Evolutionary conservation across 2,797 vertebrate genomes (phyloP).

Genomic region (Anas acuta): DNA sequence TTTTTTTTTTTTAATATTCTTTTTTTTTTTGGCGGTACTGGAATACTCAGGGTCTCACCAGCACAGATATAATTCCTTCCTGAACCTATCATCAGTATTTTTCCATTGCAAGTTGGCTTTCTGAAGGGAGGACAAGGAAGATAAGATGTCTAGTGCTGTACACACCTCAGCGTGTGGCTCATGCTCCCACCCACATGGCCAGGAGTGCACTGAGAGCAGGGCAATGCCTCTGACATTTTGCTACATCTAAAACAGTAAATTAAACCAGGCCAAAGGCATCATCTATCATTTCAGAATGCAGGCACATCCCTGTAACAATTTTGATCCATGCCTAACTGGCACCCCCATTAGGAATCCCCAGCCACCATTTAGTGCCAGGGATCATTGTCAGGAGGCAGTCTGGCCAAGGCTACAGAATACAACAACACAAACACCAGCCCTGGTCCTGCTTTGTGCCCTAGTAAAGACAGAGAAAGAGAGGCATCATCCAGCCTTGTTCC

Average conservation of each 20-base stretch:
- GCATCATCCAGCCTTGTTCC: background rate
- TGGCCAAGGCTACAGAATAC: background rate
- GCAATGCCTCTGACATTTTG: background rate
- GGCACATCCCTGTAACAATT: background rate
- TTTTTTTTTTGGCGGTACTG: background rate
- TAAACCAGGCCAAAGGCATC: background rate
- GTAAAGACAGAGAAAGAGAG: background rate
- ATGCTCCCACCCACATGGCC: fast-evolving
- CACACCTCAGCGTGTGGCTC: background rate
- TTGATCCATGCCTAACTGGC: conserved; percentile 3
- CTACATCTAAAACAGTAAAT: background rate
- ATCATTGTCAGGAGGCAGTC: conserved; percentile 4
- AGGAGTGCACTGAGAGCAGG: background rate
- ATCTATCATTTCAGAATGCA: background rate
- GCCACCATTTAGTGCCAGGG: background rate
- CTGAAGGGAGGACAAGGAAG: background rate
- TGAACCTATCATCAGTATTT: background rate
- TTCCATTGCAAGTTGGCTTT: background rate
- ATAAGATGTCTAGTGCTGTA: background rate
- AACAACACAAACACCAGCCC: background rate
- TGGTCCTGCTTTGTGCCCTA: background rate
- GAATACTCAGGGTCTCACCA: background rate
- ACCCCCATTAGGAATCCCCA: background rate
- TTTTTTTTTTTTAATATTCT: background rate
- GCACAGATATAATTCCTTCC: background rate